Percentiles rank a stretch among this genome's conserved stretches.
These are phyloP conservation scores for Trachelus iudaicus DNA, from an alignment of 2,888 invertebrate genomes.

Conservation along the genomic window DNA sequence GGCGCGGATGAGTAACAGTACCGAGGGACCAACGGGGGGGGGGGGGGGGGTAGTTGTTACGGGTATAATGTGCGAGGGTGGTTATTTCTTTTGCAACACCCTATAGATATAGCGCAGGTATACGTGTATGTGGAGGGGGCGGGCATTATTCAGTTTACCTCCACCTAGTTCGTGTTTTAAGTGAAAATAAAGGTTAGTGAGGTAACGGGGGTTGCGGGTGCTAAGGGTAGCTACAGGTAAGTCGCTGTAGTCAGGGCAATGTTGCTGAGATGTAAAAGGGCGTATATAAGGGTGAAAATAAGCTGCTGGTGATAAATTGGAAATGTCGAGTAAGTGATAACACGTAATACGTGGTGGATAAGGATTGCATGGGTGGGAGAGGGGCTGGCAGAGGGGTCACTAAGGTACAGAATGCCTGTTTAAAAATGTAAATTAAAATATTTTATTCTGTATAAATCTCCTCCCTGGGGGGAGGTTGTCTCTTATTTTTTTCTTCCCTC, in stretches of 20 bases:
- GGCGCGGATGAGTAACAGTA: neutral
- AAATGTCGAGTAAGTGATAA: constrained; percentile 26
- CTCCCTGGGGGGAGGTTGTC: constrained; percentile 2
- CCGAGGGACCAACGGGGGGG: neutral
- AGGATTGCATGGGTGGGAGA: constrained; percentile 3
- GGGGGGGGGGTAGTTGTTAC: neutral
- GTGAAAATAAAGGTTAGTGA: neutral
- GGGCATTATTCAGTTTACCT: neutral
- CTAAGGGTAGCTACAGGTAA: neutral
- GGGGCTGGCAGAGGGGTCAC: constrained; percentile 5
- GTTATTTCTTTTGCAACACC: neutral
- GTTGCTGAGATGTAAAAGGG: neutral
- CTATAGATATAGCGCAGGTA: neutral
- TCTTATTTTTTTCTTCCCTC: neutral
- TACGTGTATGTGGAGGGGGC: neutral
- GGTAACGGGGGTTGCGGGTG: neutral
- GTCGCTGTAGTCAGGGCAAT: neutral
- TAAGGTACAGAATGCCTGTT: constrained; percentile 30
- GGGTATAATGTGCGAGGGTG: neutral
- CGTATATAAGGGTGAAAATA: constrained; percentile 33
- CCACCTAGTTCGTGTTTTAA: neutral
- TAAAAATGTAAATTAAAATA: constrained; percentile 55
- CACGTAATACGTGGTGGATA: constrained; percentile 15
- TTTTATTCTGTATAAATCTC: constrained; percentile 47
- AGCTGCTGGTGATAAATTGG: constrained; percentile 47